These are phyloP conservation scores for Odiellus spinosus DNA, from an alignment of 2,888 invertebrate genomes.

Conservation along the genomic window DNA sequence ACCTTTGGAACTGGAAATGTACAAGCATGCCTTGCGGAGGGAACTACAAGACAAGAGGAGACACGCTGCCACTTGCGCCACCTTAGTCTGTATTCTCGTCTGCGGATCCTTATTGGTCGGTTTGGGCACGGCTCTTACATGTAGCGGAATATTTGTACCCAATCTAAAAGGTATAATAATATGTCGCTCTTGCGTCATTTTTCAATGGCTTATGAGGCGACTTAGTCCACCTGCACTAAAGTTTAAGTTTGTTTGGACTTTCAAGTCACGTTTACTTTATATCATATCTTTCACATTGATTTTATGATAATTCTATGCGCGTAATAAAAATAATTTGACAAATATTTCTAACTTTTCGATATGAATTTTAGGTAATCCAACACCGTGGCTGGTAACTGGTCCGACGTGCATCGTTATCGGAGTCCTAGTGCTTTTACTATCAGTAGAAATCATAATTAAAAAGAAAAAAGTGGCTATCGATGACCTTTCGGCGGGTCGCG, in stretches of 20 bases:
- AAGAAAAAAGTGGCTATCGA: constrained; percentile 7
- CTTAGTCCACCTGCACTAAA: too few relatives aligned
- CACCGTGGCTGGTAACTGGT: constrained; percentile 16
- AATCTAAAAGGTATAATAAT: too few relatives aligned
- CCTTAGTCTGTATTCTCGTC: neutral
- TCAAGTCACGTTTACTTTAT: too few relatives aligned
- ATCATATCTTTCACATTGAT: too few relatives aligned
- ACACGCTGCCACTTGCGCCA: neutral
- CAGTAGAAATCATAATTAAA: constrained; percentile 15
- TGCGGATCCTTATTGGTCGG: neutral
- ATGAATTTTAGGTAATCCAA: constrained; percentile 5
- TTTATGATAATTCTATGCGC: too few relatives aligned
- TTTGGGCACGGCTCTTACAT: neutral
- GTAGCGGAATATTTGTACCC: neutral
- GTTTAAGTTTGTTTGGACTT: too few relatives aligned
- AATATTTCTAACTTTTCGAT: too few relatives aligned
- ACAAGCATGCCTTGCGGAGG: neutral
- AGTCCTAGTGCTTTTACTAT: constrained; percentile 12
- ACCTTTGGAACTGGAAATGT: neutral
- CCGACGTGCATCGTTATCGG: constrained; percentile 16
- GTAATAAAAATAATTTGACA: too few relatives aligned
- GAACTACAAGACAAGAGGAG: neutral
- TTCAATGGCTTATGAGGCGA: too few relatives aligned
- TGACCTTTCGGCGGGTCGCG: too few relatives aligned
- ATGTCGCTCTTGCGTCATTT: too few relatives aligned